Conservation (phyloP, 2,113 vertebrate genomes). For the Laticauda laticaudata region DNA sequence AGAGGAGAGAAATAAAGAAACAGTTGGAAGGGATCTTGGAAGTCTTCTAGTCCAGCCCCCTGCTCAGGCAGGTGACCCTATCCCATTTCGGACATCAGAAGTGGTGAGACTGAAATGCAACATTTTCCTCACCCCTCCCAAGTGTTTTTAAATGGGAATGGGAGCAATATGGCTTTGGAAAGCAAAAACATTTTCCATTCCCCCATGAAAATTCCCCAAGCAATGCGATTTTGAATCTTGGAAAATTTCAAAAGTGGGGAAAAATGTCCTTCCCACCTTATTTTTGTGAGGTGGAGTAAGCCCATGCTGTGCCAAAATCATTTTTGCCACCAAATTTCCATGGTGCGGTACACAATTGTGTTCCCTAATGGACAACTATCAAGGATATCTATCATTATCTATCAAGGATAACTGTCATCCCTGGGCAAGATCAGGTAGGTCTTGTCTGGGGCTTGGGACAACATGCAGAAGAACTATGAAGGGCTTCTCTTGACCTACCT, state of each 20-base stretch:
- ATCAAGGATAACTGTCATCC: not conserved
- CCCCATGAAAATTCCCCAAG: not conserved
- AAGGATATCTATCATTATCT: not conserved
- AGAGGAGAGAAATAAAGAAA: no score
- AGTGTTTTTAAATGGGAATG: not conserved
- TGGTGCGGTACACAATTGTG: not conserved
- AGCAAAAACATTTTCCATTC: not conserved
- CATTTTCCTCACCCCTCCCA: not conserved
- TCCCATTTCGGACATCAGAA: not conserved
- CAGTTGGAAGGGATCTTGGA: no score
- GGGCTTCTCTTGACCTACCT: slow-evolving; percentile 67
- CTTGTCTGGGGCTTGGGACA: not conserved
- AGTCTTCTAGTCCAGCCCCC: no score
- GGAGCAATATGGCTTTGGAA: not conserved
- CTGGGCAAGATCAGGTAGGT: not conserved
- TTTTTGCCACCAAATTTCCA: not conserved
- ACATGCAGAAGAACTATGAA: not conserved
- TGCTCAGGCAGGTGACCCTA: no score
- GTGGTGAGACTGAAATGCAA: not conserved
- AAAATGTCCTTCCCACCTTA: not conserved
- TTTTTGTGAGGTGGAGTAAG: not conserved
- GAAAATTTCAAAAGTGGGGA: not conserved
- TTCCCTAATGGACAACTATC: not conserved
- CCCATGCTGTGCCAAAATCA: not conserved
- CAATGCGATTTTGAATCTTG: not conserved